A percentile compares a stretch with the other conserved stretches of the same genome.
phyloP scores from a whole-genome alignment of 2,888 invertebrate species.

The Arrhopalites spinosus region DNA sequence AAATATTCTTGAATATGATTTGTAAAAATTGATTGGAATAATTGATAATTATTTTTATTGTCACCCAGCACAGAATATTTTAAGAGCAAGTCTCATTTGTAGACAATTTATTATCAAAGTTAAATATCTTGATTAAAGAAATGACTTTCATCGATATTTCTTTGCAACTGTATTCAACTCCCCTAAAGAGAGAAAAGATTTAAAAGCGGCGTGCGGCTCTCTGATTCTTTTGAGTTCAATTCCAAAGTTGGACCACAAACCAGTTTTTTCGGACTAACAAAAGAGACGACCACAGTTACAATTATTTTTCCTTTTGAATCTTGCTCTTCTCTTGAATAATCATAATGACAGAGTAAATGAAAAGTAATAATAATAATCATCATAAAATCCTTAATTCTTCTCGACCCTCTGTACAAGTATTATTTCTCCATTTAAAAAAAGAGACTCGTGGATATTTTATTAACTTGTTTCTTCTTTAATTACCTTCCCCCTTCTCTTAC shows the following conservation, averaged over 20 bases:
- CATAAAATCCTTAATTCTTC: slow-evolving; percentile 11
- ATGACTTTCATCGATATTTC: slow-evolving; percentile 8
- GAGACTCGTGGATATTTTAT: slow-evolving; percentile 34
- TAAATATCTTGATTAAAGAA: slow-evolving; percentile 28
- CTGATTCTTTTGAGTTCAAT: no score
- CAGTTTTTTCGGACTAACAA: neutral
- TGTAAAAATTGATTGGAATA: no score
- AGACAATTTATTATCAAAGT: neutral
- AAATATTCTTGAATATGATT: no score
- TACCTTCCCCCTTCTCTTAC: slow-evolving; percentile 3
- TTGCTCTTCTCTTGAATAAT: slow-evolving; percentile 16
- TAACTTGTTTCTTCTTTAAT: slow-evolving; percentile 38
- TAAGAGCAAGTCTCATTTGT: neutral
- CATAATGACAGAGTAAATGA: slow-evolving; percentile 18
- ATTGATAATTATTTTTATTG: slow-evolving; percentile 20
- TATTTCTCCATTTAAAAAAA: no score
- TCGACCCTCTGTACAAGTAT: neutral
- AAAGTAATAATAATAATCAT: slow-evolving; percentile 24
- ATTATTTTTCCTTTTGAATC: neutral
- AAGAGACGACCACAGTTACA: neutral
- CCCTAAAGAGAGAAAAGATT: no score
- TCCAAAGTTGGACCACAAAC: no score
- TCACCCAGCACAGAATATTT: neutral
- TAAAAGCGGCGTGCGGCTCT: neutral
- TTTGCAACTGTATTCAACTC: neutral